Evolutionary conservation across 2,113 vertebrate species (phyloP).

Genomic region (Hemiscyllium ocellatum): DNA sequence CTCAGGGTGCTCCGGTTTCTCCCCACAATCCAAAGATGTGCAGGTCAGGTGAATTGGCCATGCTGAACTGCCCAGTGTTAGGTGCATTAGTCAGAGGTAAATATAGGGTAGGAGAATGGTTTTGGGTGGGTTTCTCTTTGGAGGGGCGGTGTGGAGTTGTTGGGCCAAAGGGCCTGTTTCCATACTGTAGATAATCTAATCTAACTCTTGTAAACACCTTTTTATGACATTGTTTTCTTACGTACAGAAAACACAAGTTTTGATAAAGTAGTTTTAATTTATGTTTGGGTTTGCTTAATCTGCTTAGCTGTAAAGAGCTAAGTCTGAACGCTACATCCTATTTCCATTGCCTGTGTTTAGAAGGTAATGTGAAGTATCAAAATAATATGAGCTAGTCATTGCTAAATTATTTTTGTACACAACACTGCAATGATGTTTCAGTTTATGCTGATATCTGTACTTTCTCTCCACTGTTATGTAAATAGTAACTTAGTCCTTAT

Average conservation of each 20-base stretch:
- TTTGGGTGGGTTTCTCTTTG: no score
- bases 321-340: not conserved
- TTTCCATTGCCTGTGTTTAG: not conserved
- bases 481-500: not conserved
- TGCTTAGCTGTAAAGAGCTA: not conserved
- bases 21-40: no score
- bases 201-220: not conserved
- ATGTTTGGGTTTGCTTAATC: not conserved
- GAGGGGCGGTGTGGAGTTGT: no score
- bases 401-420: not conserved
- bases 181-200: no score
- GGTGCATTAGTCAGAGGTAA: no score
- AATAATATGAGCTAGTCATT: not conserved
- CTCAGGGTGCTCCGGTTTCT: no score
- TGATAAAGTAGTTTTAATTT: not conserved
- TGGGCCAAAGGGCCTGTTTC: no score
- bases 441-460: not conserved
- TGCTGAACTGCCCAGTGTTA: no score
- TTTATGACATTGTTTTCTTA: not conserved
- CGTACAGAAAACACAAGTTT: not conserved
- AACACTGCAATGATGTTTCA: not conserved
- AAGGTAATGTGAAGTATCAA: not conserved
- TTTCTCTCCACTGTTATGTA: not conserved
- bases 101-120: no score
- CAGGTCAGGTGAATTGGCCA: no score